Percentiles rank a stretch among this genome's conserved stretches.
Conservation (phyloP, 2,888 invertebrate species). For the Cephus pygmeus region DNA sequence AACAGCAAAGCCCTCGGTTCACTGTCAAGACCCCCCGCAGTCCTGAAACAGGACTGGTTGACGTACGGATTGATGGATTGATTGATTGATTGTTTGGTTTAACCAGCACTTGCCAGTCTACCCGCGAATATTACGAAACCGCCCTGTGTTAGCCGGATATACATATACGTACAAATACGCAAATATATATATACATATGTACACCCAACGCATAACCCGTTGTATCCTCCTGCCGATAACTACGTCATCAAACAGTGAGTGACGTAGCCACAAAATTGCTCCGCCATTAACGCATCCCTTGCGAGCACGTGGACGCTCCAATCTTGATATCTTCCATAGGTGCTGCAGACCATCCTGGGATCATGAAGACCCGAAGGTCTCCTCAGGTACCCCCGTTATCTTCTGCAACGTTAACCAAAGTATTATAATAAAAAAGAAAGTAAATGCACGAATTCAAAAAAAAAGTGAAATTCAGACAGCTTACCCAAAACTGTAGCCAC, state of each 20-base stretch:
- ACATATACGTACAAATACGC: constrained; percentile 3
- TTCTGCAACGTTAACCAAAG: no score
- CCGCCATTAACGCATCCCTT: constrained; percentile 15
- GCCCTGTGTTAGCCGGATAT: constrained; percentile 3
- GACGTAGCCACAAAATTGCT: constrained; percentile 22
- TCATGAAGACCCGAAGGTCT: neutral
- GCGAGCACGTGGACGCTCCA: constrained; percentile 36
- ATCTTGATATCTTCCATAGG: neutral
- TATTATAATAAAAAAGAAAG: neutral
- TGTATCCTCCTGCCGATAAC: constrained; percentile 9
- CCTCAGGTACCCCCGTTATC: neutral
- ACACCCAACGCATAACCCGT: neutral
- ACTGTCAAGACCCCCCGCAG: constrained; percentile 14
- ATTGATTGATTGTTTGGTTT: constrained; percentile 19
- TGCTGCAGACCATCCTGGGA: no score
- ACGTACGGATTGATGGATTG: constrained; percentile 16
- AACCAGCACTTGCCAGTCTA: constrained; percentile 6
- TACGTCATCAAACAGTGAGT: constrained; percentile 21
- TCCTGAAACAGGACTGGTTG: constrained; percentile 7
- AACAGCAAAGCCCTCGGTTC: constrained; percentile 20
- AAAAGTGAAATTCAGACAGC: neutral
- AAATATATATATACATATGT: neutral
- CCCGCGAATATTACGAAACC: neutral
- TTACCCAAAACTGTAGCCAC: neutral
- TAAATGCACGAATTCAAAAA: neutral